Evolutionary conservation across 1,140 invertebrate genomes (phyloP), one percentile per base, ranked within the genome.

Genomic region (Meloidogyne floridensis): DNA sequence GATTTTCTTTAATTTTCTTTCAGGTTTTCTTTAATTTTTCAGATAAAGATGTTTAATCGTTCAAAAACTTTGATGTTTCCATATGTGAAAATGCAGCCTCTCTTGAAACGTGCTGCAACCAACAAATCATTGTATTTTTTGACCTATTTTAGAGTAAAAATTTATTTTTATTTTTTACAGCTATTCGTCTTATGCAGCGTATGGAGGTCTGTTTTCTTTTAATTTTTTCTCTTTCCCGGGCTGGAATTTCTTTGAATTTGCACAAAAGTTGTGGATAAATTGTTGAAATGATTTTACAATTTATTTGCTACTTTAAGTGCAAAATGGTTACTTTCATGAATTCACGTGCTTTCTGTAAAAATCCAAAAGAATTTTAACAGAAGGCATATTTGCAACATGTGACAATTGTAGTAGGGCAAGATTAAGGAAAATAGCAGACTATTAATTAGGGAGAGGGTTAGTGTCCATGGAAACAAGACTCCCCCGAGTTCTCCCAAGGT

Each of bases 91-190:
- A 51, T 20, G 18, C 8, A 69, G 13, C 43, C 77, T 5, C 59
- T 79, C 18, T 15, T 79, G 20, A 79, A 79, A 43, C 18, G 77
- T 13, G 77, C 77, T 10, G 18, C 65, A 6, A 15, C 47, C 77
- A 79, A 79, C 65, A 79, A n/a, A 11, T n/a, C 43, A 43, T 79
- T 72, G 77, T 79, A 18, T 53, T 18, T 71, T 32, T 78, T 32
- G 0, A 32, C 32, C 32, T 32, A 32, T 71, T 32, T 13, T 65
- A 78, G 8, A 77, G 15, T 43, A 20, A 7, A n/a, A 2, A 8
- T 10, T 4, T 10, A 10, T 3, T 69, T 15, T 69, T 32, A 15
- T 42, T 15, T 2, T 79, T 79, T 79, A 42, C 0, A 79, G 77
- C n/a, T 79, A 72, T 18, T 3, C 18, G 7, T 72, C 77, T 42